These are phyloP conservation scores for Heliconius ismenius DNA, from an alignment of 2,888 invertebrate species.

Conservation along the genomic window DNA sequence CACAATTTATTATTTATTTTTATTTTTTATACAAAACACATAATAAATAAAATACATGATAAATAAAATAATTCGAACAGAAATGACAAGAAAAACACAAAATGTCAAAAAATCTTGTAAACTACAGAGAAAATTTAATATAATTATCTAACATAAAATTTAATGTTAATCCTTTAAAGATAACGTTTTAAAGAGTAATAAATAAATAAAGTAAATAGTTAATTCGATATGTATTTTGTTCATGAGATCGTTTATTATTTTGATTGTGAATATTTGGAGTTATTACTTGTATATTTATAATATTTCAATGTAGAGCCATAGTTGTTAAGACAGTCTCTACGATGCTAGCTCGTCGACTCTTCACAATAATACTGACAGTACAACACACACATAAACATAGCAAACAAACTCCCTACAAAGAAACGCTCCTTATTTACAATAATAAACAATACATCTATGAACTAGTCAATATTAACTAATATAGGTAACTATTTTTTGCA, in stretches of 20 bases:
- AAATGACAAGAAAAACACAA: background rate
- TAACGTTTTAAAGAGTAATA: background rate
- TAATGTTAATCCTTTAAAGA: background rate
- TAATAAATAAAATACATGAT: background rate
- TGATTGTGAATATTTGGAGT: background rate
- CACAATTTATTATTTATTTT: constrained; percentile 37
- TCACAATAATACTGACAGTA: constrained; percentile 50
- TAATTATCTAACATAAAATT: no score
- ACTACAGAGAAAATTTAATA: background rate
- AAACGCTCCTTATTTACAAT: constrained; percentile 72
- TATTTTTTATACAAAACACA: background rate
- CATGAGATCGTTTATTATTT: background rate
- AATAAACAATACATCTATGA: constrained; percentile 59
- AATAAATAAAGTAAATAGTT: background rate
- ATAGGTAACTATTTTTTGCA: constrained; percentile 51
- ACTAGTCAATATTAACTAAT: constrained; percentile 62
- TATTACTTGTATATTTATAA: background rate
- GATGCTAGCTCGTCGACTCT: constrained; percentile 55
- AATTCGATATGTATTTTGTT: background rate
- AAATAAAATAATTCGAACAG: background rate
- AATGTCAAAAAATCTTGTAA: background rate
- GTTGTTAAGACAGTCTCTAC: constrained; percentile 42
- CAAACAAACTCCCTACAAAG: constrained; percentile 70
- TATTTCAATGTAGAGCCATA: background rate
- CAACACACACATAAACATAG: constrained; percentile 72